Conservation (phyloP, 2,888 invertebrate species). For the Diplazon laetatorius region DNA sequence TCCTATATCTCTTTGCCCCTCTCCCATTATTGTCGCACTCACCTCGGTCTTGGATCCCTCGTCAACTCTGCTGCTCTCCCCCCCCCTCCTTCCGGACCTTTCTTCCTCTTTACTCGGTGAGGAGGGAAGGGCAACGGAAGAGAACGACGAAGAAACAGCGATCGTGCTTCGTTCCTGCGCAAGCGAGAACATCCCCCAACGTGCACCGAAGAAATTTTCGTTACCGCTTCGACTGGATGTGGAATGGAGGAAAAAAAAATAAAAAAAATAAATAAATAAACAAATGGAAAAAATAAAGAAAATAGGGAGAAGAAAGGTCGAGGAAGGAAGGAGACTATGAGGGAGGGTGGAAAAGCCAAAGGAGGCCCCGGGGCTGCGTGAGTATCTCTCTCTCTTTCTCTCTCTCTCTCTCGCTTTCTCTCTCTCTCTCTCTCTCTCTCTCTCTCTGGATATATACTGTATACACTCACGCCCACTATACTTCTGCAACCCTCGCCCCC, state of each 20-base stretch:
- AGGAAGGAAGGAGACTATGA: constrained; percentile 16
- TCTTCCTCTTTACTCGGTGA: constrained; percentile 19
- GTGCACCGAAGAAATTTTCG: constrained; percentile 39
- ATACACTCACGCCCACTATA: constrained; percentile 44
- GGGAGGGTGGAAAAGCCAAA: constrained; percentile 33
- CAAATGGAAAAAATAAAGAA: constrained; percentile 40
- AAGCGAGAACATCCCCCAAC: constrained; percentile 28
- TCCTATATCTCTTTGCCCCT: background rate
- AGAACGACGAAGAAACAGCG: constrained; percentile 39
- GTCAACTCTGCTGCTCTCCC: constrained; percentile 9
- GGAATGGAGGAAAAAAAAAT: background rate
- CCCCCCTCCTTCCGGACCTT: background rate
- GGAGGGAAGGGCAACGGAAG: too few relatives aligned
- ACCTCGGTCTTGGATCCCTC: background rate
- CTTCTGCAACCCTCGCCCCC: constrained; percentile 14
- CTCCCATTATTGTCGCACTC: constrained; percentile 5
- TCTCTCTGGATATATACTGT: constrained; percentile 35
- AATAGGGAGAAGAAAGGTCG: constrained; percentile 9
- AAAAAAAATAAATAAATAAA: background rate
- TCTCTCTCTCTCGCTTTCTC: too few relatives aligned
- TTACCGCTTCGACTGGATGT: background rate
- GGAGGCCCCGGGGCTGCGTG: constrained; percentile 27
- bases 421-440: too few relatives aligned
- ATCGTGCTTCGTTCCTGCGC: background rate
- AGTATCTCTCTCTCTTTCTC: too few relatives aligned